Evolutionary conservation across 2,888 invertebrate species (phyloP).

Genomic region (Lycophotia porphyrea): DNA sequence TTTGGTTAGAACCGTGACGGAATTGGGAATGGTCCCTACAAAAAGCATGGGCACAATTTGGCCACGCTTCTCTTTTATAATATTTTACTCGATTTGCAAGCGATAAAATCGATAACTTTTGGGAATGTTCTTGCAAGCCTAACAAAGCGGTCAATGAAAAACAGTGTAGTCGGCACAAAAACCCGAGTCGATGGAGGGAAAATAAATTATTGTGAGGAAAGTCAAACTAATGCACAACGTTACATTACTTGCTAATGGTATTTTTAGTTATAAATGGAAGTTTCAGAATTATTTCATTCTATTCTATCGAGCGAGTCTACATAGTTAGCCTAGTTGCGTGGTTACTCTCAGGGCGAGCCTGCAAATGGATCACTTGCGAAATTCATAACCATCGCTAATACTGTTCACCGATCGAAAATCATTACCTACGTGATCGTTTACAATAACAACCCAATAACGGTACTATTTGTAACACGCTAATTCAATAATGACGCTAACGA

Average conservation of each 20-base stretch:
- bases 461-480: conserved; percentile 78
- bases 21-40: conserved; percentile 27
- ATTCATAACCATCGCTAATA: conserved; percentile 38
- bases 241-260: background rate
- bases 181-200: background rate
- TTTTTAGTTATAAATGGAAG: conserved; percentile 2
- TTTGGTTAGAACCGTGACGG: conserved; percentile 46
- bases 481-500: conserved; percentile 76
- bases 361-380: conserved; percentile 38
- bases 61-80: conserved; percentile 42
- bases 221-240: background rate
- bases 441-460: conserved; percentile 68
- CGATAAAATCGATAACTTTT: conserved; percentile 29
- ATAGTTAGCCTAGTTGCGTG: conserved; percentile 8
- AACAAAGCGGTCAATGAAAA: conserved; percentile 40
- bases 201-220: background rate
- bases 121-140: conserved; percentile 14
- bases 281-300: conserved; percentile 1
- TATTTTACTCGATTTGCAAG: conserved; percentile 42
- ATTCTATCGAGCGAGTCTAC: background rate
- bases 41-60: conserved; percentile 28
- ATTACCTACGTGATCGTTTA: conserved; percentile 51
- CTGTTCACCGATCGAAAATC: conserved; percentile 34
- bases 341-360: conserved; percentile 14
- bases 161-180: conserved; percentile 19